A percentile compares a stretch with the other conserved stretches of the same genome.
These are phyloP conservation scores for Anthrax anthrax DNA, from an alignment of 2,888 invertebrate genomes.

Conservation along the genomic window DNA sequence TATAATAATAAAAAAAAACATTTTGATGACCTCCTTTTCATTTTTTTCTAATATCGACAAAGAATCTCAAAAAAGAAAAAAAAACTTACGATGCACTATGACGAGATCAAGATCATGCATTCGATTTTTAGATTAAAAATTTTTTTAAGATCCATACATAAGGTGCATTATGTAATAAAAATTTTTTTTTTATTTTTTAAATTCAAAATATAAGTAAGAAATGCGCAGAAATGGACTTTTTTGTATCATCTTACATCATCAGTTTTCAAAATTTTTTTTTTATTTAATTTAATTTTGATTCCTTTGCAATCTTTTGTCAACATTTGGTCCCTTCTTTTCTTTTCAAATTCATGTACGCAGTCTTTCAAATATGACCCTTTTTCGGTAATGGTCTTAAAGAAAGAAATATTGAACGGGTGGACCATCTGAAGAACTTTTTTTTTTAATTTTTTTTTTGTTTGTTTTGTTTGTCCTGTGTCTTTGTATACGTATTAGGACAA, in stretches of 20 bases:
- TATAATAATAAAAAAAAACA: background rate
- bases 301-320: background rate
- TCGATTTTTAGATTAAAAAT: background rate
- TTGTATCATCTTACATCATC: background rate
- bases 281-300: too few species aligned
- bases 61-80: too few species aligned
- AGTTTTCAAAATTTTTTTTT: too few species aligned
- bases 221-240: background rate
- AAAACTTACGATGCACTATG: too few species aligned
- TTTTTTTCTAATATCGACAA: too few species aligned
- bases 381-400: background rate
- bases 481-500: background rate
- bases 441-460: background rate
- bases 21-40: background rate
- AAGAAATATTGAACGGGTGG: background rate
- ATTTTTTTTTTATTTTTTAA: too few species aligned
- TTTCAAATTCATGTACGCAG: too few species aligned
- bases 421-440: background rate
- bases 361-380: background rate
- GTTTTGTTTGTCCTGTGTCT: too few species aligned
- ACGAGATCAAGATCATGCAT: background rate
- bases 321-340: background rate
- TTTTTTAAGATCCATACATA: background rate
- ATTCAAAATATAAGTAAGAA: background rate
- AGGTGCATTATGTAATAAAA: background rate